Evolutionary conservation across 2,888 invertebrate species (phyloP).

Genomic region (Fragum whitleyi): DNA sequence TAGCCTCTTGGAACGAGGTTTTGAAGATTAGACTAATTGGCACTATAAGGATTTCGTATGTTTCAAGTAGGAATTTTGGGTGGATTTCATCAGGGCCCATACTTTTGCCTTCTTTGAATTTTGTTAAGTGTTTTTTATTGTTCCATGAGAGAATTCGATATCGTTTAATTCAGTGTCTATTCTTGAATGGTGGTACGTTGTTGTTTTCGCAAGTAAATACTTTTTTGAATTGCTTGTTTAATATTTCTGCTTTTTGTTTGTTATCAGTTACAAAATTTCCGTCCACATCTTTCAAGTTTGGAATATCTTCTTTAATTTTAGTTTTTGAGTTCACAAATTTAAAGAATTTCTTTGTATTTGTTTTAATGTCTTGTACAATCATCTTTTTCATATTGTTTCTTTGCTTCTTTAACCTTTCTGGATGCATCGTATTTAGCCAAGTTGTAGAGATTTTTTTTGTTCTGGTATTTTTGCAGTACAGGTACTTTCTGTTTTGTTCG

Average conservation of each 20-base stretch:
- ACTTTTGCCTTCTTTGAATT: background rate
- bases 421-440: background rate
- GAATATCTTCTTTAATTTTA: background rate
- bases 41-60: background rate
- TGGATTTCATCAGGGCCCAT: background rate
- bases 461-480: background rate
- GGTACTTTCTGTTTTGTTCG: background rate
- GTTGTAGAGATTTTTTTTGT: background rate
- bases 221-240: background rate
- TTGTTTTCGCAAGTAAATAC: background rate
- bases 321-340: background rate
- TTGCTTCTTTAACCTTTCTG: background rate
- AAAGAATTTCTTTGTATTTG: background rate
- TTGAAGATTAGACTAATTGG: background rate
- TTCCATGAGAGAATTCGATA: background rate
- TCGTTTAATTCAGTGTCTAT: background rate
- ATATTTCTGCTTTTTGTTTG: background rate
- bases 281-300: background rate
- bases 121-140: background rate
- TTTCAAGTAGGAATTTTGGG: background rate
- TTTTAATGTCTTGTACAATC: background rate
- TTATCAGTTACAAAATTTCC: background rate
- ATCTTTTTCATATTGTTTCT: background rate
- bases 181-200: background rate
- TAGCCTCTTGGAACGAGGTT: too few relatives aligned